A percentile compares a stretch with the other conserved stretches of the same genome.
Conservation (phyloP, 2,797 vertebrate species). For the Simalia tracyae region DNA sequence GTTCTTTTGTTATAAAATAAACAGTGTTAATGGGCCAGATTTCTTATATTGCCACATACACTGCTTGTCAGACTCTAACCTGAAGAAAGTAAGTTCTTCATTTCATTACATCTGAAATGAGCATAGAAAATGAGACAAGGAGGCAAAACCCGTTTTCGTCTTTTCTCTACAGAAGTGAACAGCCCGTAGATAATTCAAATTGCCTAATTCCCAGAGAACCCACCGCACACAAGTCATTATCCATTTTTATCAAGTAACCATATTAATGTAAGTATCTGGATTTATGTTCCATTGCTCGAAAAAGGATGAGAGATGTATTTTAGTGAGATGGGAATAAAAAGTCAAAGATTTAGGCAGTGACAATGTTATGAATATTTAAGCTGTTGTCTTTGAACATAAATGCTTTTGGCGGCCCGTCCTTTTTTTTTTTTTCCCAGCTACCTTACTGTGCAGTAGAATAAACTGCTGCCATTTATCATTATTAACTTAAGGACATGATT, state of each 20-base stretch:
- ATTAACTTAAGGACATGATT: constrained; percentile 27
- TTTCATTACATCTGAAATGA: constrained; percentile 12
- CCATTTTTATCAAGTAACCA: not conserved
- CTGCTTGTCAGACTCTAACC: constrained; percentile 5
- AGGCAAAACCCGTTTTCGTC: not conserved
- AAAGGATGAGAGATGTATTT: constrained; percentile 6
- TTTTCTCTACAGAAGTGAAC: not conserved
- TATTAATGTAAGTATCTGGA: constrained; percentile 40
- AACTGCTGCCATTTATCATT: not conserved
- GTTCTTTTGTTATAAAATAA: not conserved
- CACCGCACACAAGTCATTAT: constrained; percentile 23
- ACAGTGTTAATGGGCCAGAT: not conserved
- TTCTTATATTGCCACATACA: constrained; percentile 3
- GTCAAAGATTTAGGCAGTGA: constrained; percentile 19
- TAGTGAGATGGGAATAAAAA: constrained; percentile 31
- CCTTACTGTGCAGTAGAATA: not conserved
- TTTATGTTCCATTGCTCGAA: constrained; percentile 42
- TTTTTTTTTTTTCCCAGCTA: not conserved
- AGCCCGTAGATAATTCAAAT: constrained; percentile 45
- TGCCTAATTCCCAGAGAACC: constrained; percentile 33
- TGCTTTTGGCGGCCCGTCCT: constrained; percentile 31
- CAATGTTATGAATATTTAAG: constrained; percentile 5
- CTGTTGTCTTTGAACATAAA: constrained; percentile 31
- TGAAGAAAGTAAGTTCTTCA: not conserved
- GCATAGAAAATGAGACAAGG: constrained; percentile 30